A percentile compares a stretch with the other conserved stretches of the same genome.
Conservation (phyloP, 1,140 invertebrate genomes). For the Anastatus disparis region DNA sequence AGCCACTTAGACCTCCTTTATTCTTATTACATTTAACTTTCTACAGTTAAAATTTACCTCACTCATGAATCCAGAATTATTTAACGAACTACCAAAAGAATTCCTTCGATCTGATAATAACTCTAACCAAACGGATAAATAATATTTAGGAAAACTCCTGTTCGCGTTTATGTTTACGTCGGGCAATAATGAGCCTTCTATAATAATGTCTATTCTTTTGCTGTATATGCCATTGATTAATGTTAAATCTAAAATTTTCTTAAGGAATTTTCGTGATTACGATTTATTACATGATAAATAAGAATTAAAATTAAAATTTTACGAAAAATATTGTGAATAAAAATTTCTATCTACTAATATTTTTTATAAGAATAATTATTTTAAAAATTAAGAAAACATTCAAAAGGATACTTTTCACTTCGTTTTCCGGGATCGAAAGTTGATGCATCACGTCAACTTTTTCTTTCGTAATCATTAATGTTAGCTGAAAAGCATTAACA, state of each 20-base stretch:
- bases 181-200: slow-evolving; percentile 68
- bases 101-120: slow-evolving; percentile 36
- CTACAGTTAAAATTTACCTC: no score
- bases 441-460: slow-evolving; percentile 71
- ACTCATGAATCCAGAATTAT: neutral
- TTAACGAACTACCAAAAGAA: neutral
- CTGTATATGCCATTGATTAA: slow-evolving; percentile 17
- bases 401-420: slow-evolving; percentile 59
- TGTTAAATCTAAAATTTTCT: slow-evolving; percentile 30
- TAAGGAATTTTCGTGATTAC: slow-evolving; percentile 61
- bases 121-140: slow-evolving; percentile 68
- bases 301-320: no score
- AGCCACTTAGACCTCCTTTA: no score
- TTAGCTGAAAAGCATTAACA: slow-evolving; percentile 62
- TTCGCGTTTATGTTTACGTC: slow-evolving; percentile 48
- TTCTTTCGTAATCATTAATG: slow-evolving; percentile 74
- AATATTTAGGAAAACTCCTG: slow-evolving; percentile 61
- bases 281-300: no score
- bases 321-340: neutral
- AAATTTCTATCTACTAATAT: slow-evolving; percentile 60
- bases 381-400: neutral
- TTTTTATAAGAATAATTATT: slow-evolving; percentile 52
- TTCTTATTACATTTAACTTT: no score
- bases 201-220: slow-evolving; percentile 55
- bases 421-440: slow-evolving; percentile 68